Evolutionary conservation across 2,113 vertebrate genomes (phyloP).

Genomic region (Coturnix japonica): DNA sequence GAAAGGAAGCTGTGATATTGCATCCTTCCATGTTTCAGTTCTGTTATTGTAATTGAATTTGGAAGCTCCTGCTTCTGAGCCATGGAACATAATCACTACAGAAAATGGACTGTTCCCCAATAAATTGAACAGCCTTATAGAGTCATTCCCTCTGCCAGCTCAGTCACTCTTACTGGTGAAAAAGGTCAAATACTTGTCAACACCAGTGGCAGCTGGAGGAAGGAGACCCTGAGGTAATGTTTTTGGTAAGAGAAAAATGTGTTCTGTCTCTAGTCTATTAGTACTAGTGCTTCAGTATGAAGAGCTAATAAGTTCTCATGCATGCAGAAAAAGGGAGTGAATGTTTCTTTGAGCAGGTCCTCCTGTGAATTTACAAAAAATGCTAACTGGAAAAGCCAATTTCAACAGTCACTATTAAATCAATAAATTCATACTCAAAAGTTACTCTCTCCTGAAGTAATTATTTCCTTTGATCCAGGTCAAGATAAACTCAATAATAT

Average conservation of each 20-base stretch:
- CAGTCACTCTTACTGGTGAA: neutral
- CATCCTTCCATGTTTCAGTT: neutral
- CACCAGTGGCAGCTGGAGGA: neutral
- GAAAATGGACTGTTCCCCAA: neutral
- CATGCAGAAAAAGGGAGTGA: neutral
- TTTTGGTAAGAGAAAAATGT: neutral
- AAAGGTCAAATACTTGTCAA: neutral
- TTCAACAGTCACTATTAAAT: neutral
- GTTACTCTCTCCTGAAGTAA: neutral
- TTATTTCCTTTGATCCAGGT: neutral
- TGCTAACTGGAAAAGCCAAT: neutral
- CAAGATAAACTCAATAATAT: conserved; percentile 1
- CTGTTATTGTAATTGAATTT: neutral
- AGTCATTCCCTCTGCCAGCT: neutral
- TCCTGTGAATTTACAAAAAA: neutral
- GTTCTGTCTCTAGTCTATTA: neutral
- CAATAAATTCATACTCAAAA: neutral
- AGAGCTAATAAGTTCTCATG: neutral
- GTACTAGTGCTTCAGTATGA: neutral
- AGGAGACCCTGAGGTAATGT: neutral
- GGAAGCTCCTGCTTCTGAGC: neutral
- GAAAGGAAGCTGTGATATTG: neutral
- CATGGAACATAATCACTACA: neutral
- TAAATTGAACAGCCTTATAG: neutral
- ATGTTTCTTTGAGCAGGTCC: neutral